Conservation (phyloP, 2,113 vertebrate species). For the Eulemur macaco region DNA sequence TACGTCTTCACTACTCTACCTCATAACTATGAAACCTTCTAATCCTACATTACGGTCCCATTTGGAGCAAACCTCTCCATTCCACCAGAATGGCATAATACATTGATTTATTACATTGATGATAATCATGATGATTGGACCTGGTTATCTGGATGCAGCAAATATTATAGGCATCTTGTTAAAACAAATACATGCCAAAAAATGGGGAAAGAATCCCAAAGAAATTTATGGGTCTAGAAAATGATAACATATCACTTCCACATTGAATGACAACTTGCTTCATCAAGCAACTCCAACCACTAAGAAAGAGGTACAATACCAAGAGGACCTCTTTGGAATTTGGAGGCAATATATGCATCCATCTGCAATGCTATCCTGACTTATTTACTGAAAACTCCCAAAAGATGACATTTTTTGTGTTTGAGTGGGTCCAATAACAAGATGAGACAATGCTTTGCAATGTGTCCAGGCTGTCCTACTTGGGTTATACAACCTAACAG, state of each 20-base stretch:
- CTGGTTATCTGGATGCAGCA: background rate
- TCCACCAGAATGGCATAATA: background rate
- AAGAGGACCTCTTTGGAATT: background rate
- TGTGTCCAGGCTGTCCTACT: background rate
- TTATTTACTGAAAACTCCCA: background rate
- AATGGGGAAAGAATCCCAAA: background rate
- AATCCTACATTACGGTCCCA: background rate
- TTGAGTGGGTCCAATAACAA: background rate
- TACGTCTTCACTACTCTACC: background rate
- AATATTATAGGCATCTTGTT: background rate
- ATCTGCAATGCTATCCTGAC: background rate
- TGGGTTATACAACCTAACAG: background rate
- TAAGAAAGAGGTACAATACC: background rate
- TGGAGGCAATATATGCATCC: background rate
- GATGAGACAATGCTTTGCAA: background rate
- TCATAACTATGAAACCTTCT: background rate
- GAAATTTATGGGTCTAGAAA: background rate
- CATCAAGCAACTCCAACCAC: background rate
- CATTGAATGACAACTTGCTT: background rate
- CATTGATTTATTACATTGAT: background rate
- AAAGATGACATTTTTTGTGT: background rate
- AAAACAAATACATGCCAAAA: background rate
- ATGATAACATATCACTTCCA: background rate
- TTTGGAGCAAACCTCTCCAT: background rate
- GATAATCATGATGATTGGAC: background rate